A percentile compares a stretch with the other conserved stretches of the same genome.
These are phyloP conservation scores for Cataglyphis rosenhaueri DNA, from an alignment of 2,888 invertebrate genomes.

Conservation along the genomic window DNA sequence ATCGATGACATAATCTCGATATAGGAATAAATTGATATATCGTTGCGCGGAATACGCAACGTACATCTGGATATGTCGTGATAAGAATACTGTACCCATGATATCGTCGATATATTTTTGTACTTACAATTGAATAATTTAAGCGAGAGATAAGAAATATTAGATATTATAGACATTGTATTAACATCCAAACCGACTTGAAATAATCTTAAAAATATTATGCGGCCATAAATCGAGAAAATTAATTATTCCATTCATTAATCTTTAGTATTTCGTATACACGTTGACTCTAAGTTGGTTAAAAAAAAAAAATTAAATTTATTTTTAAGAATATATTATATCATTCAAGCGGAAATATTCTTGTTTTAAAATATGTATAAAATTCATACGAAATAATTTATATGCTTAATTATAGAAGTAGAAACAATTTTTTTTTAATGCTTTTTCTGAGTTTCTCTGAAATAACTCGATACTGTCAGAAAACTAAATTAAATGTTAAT, in stretches of 20 bases:
- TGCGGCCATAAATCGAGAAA: background rate
- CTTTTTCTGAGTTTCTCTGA: no score
- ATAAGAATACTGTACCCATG: background rate
- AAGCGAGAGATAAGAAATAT: background rate
- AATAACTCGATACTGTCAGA: no score
- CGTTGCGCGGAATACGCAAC: background rate
- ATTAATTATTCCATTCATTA: background rate
- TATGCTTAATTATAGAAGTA: background rate
- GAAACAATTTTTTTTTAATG: background rate
- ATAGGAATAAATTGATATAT: constrained; percentile 31
- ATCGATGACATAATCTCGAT: constrained; percentile 45
- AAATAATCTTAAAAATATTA: background rate
- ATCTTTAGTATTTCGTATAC: background rate
- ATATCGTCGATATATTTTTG: constrained; percentile 4
- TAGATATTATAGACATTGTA: background rate
- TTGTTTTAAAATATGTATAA: background rate
- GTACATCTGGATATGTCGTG: background rate
- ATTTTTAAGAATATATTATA: background rate
- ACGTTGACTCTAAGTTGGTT: background rate
- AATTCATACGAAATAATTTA: background rate
- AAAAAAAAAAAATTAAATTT: background rate
- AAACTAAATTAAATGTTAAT: background rate
- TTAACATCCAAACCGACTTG: background rate
- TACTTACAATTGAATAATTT: background rate
- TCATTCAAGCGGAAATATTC: background rate